Evolutionary conservation across 2,113 vertebrate species (phyloP), one percentile per base, ranked within the genome.

Genomic region (Toxotes chatareus): DNA sequence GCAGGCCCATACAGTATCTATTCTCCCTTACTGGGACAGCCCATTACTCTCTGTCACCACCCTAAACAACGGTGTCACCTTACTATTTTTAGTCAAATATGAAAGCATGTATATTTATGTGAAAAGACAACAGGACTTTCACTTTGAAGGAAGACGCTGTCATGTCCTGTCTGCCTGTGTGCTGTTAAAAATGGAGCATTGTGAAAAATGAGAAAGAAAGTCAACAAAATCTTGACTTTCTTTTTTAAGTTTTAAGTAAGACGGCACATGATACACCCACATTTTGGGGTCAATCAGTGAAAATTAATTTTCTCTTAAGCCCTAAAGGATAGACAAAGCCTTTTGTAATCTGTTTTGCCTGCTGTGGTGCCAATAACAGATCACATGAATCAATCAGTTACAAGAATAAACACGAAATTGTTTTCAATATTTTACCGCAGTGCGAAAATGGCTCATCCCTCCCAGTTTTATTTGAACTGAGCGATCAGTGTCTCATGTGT

Each of bases 41-140:
- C 27, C 85, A 90, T 94, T 91, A 82, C 76, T 92, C 91, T 90
- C 60, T 90, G 90, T 89, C 93, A 80, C 60, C 42, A 44, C 8
- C 68, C 36, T 69, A 81, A 89, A 89, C 85, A 90, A 88, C 56
- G 1, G 81, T 87, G 79, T 87, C 85, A 82, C 83, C 64, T 91
- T 84, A 60, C 85, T 86, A 85, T 89, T 87, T 82, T 80, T 86
- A 76, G 83, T 83, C 61, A 92, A 85, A 86, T 76, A 82, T 79
- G 49, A 89, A 79, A 70, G 76, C 73, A 66, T 56, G 56, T 79
- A 51, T 84, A 84, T 83, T 83, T 74, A 66, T 73, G 44, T 73
- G 67, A 77, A 65, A 61, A 44, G 12, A 42, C 32, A 46, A 51
- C 56, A 65, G 64, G 81, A 83, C 70, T 79, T 85, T 60, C 38